Percentiles rank a stretch among this genome's conserved stretches.
phyloP scores from a whole-genome alignment of 2,797 vertebrate genomes.

The Threskiornis aethiopicus region DNA sequence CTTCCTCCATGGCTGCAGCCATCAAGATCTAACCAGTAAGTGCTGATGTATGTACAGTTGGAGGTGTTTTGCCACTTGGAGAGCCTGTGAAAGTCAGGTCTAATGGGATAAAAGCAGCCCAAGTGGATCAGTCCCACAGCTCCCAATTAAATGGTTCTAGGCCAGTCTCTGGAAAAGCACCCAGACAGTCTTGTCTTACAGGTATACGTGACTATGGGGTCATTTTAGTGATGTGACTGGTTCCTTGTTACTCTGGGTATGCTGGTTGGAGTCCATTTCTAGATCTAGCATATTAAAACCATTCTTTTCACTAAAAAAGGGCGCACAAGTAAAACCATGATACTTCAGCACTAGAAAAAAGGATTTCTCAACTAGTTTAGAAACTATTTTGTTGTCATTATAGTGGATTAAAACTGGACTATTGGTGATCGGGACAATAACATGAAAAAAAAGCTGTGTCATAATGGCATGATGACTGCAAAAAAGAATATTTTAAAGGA shows the following conservation, averaged over 20 bases:
- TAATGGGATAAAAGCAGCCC: neutral
- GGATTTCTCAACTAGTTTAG: neutral
- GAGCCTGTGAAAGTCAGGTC: neutral
- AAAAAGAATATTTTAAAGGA: neutral
- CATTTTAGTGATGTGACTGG: neutral
- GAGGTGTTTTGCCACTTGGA: neutral
- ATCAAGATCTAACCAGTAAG: neutral
- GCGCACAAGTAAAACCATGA: neutral
- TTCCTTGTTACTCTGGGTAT: neutral
- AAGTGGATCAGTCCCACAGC: neutral
- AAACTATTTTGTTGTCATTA: neutral
- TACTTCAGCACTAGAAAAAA: neutral
- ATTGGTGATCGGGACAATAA: neutral
- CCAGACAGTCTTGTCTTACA: neutral
- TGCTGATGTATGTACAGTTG: fast-evolving
- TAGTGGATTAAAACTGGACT: neutral
- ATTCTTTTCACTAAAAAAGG: neutral
- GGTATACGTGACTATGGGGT: fast-evolving
- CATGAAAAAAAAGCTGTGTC: neutral
- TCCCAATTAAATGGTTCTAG: neutral
- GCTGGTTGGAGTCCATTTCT: neutral
- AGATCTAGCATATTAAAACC: neutral
- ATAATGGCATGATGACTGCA: neutral
- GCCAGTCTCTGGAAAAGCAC: neutral
- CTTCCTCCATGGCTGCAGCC: neutral